Percentiles rank a stretch among this genome's conserved stretches.
Evolutionary conservation across 2,113 vertebrate genomes (phyloP).

Genomic region (Zosterops borbonicus): DNA sequence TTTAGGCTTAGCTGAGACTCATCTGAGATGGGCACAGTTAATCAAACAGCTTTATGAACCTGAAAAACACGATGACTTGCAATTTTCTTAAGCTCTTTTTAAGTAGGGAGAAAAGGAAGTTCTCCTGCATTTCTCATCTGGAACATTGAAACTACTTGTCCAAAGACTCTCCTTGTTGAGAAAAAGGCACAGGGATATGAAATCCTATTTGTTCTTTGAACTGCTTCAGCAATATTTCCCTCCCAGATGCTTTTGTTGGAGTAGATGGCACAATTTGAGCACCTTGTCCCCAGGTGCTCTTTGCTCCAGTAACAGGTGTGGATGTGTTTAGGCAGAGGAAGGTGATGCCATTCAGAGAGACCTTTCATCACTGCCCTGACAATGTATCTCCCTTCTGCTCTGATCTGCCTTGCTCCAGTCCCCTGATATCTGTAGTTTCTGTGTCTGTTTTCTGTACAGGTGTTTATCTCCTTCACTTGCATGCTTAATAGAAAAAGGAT

Average conservation of each 20-base stretch:
- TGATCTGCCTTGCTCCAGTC: background rate
- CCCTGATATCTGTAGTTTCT: background rate
- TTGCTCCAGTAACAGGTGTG: background rate
- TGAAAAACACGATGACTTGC: background rate
- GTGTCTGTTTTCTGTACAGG: slow-evolving; percentile 34
- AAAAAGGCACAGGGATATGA: background rate
- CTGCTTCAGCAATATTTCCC: background rate
- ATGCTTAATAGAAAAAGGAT: slow-evolving; percentile 32
- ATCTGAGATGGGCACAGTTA: background rate
- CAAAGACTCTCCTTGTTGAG: background rate
- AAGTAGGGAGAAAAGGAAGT: background rate
- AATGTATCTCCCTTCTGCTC: background rate
- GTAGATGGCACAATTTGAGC: background rate
- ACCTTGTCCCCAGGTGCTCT: background rate
- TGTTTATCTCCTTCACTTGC: slow-evolving; percentile 43
- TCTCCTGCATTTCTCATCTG: background rate
- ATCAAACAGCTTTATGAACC: background rate
- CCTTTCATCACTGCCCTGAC: background rate
- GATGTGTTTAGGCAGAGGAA: background rate
- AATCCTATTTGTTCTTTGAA: background rate
- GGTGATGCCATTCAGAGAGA: background rate
- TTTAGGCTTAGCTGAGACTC: background rate
- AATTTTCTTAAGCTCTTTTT: background rate
- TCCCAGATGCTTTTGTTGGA: background rate
- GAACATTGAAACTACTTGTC: background rate